phyloP scores from a whole-genome alignment of 2,888 invertebrate species.

The Pomacea canaliculata region DNA sequence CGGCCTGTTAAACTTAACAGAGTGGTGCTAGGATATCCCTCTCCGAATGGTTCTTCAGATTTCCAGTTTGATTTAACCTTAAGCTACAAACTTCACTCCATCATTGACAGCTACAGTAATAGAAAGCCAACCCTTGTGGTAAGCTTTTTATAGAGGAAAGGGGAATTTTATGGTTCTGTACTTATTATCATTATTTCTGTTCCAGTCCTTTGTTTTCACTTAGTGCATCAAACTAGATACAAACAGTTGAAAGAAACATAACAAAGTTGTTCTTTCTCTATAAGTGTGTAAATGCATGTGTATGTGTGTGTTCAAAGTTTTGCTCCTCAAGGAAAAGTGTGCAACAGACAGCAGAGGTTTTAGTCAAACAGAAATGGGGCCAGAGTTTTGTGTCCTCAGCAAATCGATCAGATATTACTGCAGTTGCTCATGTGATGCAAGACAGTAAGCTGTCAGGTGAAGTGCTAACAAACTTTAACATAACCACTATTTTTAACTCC shows the following conservation, averaged over 20 bases:
- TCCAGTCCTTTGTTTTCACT: too few species aligned
- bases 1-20: conserved; percentile 82
- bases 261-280: too few species aligned
- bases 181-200: not conserved
- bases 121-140: conserved; percentile 79
- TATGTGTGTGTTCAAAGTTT: conserved; percentile 71
- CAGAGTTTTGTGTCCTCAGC: conserved; percentile 64
- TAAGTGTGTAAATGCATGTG: too few species aligned
- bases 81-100: conserved; percentile 80
- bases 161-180: not conserved
- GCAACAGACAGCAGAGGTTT: conserved; percentile 77
- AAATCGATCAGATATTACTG: conserved; percentile 74
- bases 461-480: not conserved
- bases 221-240: too few species aligned
- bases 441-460: conserved; percentile 72
- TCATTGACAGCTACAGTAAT: conserved; percentile 80
- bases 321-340: conserved; percentile 84
- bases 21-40: conserved; percentile 80
- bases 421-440: conserved; percentile 68
- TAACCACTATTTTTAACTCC: too few species aligned
- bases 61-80: conserved; percentile 84
- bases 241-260: too few species aligned
- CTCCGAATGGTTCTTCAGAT: conserved; percentile 73
- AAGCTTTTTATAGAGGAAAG: conserved; percentile 18
- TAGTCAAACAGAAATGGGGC: conserved; percentile 71